A percentile compares a stretch with the other conserved stretches of the same genome.
phyloP scores from a whole-genome alignment of 2,888 invertebrate genomes.

The Fissipunctia ypsillon region DNA sequence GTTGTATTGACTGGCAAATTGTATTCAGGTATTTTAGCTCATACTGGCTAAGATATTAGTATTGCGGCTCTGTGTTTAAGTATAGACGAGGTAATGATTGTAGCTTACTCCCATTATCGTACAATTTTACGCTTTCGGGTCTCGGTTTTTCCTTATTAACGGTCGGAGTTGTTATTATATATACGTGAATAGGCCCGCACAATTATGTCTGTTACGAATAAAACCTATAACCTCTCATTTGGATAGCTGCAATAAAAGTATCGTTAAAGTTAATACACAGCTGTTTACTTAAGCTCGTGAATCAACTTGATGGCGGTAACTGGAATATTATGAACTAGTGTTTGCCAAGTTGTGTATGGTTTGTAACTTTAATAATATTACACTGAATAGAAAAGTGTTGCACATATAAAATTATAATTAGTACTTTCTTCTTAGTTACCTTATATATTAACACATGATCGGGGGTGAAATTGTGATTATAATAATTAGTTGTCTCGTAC shows the following conservation, averaged over 20 bases:
- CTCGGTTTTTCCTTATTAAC: conserved; percentile 65
- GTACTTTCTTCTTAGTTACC: too few species aligned
- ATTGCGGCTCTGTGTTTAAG: conserved; percentile 41
- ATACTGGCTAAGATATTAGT: conserved; percentile 51
- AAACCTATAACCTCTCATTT: conserved; percentile 48
- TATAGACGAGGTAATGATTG: conserved; percentile 57
- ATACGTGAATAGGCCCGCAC: conserved; percentile 47
- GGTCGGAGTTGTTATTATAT: conserved; percentile 57
- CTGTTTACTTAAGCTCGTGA: conserved; percentile 24
- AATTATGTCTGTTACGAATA: conserved; percentile 58
- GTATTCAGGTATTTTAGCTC: conserved; percentile 56
- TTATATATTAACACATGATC: too few species aligned
- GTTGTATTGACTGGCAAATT: conserved; percentile 58
- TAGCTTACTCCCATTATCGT: conserved; percentile 60
- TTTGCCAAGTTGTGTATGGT: conserved; percentile 25
- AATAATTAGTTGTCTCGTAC: too few species aligned
- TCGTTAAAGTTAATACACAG: conserved; percentile 48
- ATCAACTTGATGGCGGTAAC: conserved; percentile 19
- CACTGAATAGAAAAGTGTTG: neutral
- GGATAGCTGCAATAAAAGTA: conserved; percentile 51
- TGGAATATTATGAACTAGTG: conserved; percentile 30
- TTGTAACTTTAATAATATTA: conserved; percentile 3
- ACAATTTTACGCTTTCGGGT: conserved; percentile 64
- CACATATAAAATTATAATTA: neutral
- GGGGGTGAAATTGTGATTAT: too few species aligned